phyloP scores from a whole-genome alignment of 1,140 invertebrate genomes.

The Drosophila suzukii region DNA sequence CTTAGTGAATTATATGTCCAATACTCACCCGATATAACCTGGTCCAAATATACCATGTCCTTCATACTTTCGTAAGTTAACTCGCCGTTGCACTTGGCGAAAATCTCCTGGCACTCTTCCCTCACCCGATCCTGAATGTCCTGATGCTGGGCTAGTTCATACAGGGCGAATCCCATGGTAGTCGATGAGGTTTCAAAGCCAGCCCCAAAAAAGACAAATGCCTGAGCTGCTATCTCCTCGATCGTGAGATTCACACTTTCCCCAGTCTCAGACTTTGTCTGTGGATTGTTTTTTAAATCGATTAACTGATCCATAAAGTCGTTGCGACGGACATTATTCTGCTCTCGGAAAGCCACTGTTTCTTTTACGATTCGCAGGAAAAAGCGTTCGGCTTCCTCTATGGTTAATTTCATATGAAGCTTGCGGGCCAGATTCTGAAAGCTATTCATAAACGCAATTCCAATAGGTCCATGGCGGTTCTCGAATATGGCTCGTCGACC shows the following conservation, averaged over 20 bases:
- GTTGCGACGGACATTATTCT: constrained; percentile 85
- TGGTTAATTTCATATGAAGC: constrained; percentile 73
- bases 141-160: constrained; percentile 86
- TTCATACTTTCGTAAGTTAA: constrained; percentile 86
- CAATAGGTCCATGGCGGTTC: constrained; percentile 30
- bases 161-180: constrained; percentile 85
- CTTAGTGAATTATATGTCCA: too few relatives aligned
- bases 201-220: constrained; percentile 86
- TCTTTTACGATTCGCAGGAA: constrained; percentile 85
- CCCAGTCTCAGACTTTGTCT: constrained; percentile 62
- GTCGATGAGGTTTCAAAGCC: constrained; percentile 88
- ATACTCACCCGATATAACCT: constrained; percentile 83
- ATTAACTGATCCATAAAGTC: constrained; percentile 86
- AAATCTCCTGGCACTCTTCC: constrained; percentile 86
- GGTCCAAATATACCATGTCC: constrained; percentile 86
- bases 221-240: constrained; percentile 84
- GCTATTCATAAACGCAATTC: constrained; percentile 31
- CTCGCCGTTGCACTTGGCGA: constrained; percentile 81
- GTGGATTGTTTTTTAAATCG: constrained; percentile 85
- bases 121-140: constrained; percentile 86
- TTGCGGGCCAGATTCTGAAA: constrained; percentile 59
- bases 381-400: constrained; percentile 85
- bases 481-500: constrained; percentile 65
- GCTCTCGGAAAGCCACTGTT: constrained; percentile 85
- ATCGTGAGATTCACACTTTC: constrained; percentile 59